A percentile compares a stretch with the other conserved stretches of the same genome.
Evolutionary conservation across 2,888 invertebrate species (phyloP).

Genomic region (Eupithecia vulgata): DNA sequence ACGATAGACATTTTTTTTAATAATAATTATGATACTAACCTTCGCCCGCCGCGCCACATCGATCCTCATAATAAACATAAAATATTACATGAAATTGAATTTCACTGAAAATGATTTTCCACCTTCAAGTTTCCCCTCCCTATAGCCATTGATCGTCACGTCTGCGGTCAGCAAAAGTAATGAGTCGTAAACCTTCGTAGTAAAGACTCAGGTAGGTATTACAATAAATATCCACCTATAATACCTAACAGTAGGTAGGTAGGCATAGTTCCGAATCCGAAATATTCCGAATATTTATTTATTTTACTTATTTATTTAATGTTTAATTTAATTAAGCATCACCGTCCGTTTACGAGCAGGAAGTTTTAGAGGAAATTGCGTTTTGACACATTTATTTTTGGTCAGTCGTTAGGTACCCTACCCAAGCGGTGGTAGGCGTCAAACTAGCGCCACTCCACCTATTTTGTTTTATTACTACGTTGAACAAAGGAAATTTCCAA

Average conservation of each 20-base stretch:
- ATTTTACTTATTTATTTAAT: too few species aligned
- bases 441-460: too few species aligned
- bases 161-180: slow-evolving; percentile 77
- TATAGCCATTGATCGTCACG: slow-evolving; percentile 61
- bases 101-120: not conserved
- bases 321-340: slow-evolving; percentile 37
- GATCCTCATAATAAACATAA: too few species aligned
- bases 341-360: slow-evolving; percentile 28
- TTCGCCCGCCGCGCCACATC: too few species aligned
- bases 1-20: too few species aligned
- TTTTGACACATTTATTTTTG: slow-evolving; percentile 7
- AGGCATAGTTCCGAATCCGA: not conserved
- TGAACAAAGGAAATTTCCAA: too few species aligned
- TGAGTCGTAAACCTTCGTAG: slow-evolving; percentile 77
- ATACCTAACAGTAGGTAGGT: not conserved
- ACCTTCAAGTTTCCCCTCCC: slow-evolving; percentile 22
- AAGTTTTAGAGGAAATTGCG: slow-evolving; percentile 24
- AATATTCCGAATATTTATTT: too few species aligned
- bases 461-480: too few species aligned
- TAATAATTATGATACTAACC: too few species aligned
- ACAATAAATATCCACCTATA: slow-evolving; percentile 8
- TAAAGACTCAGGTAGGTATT: slow-evolving; percentile 51
- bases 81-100: not conserved
- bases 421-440: too few species aligned
- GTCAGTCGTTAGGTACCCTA: too few species aligned